Percentiles rank a stretch among this genome's conserved stretches.
Evolutionary conservation across 2,113 vertebrate species (phyloP).

Genomic region (Ptilonorhynchus violaceus): DNA sequence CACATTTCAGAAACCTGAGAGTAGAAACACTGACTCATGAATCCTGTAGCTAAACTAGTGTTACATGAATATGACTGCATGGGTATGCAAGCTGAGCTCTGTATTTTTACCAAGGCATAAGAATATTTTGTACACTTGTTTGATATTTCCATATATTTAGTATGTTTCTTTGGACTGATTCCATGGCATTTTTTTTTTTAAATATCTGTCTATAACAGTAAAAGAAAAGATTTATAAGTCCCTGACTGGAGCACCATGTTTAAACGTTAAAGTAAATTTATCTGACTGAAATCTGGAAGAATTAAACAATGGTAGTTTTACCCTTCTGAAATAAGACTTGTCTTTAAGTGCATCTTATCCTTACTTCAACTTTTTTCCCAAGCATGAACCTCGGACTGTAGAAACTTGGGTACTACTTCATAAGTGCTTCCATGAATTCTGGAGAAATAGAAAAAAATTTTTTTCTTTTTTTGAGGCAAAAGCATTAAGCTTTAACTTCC

Average conservation of each 20-base stretch:
- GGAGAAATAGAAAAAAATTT: not conserved
- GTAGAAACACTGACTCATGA: slow-evolving; percentile 44
- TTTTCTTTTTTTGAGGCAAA: not conserved
- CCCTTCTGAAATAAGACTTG: not conserved
- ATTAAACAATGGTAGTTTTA: not conserved
- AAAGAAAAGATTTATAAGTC: not conserved
- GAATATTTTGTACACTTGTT: not conserved
- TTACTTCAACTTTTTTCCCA: not conserved
- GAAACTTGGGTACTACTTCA: not conserved
- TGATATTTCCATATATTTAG: not conserved
- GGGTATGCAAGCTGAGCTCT: not conserved
- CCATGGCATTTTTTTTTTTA: not conserved
- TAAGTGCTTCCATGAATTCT: not conserved
- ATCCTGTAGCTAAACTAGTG: not conserved
- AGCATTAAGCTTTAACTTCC: not conserved
- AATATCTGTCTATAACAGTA: not conserved
- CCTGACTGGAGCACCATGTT: not conserved
- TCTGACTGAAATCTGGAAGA: not conserved
- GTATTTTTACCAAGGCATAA: not conserved
- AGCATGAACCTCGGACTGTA: not conserved
- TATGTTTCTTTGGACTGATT: not conserved
- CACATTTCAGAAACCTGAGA: slow-evolving; percentile 33
- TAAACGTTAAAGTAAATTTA: not conserved
- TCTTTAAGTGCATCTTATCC: not conserved
- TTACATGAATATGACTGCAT: not conserved